Evolutionary conservation across 2,888 invertebrate genomes (phyloP).

Genomic region (Drosophila nr. medialis): DNA sequence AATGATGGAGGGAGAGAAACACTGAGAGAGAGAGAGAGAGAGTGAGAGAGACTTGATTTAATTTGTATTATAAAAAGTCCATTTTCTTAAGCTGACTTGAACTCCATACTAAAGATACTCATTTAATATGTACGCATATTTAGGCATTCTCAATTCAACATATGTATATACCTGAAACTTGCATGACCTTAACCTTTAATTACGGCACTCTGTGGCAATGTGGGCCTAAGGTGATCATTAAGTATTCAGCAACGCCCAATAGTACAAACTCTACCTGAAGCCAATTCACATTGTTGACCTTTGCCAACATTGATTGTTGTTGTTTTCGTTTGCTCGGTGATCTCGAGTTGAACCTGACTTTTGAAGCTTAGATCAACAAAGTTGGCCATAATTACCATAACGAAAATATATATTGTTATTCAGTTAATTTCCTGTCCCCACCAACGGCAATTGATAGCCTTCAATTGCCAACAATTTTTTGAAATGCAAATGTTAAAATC

Average conservation of each 20-base stretch:
- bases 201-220: constrained; percentile 27
- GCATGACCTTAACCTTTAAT: constrained; percentile 35
- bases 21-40: not conserved
- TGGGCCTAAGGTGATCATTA: constrained; percentile 29
- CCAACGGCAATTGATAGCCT: constrained; percentile 52
- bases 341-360: constrained; percentile 44
- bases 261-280: constrained; percentile 29
- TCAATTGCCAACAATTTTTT: constrained; percentile 57
- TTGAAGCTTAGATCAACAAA: constrained; percentile 60
- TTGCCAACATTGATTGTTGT: constrained; percentile 35
- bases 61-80: not conserved
- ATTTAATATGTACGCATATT: not conserved
- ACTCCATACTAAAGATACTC: not conserved
- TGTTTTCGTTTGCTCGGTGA: not conserved
- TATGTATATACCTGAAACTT: not conserved
- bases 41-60: not conserved
- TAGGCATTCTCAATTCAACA: not conserved
- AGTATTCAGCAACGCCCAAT: constrained; percentile 40
- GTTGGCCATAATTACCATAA: constrained; percentile 67
- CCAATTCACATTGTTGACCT: constrained; percentile 45
- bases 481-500: constrained; percentile 41
- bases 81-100: not conserved
- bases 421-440: constrained; percentile 50
- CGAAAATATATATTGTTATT: constrained; percentile 44
- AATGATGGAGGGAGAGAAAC: not conserved